These are phyloP conservation scores for Pyrocephalus nanus DNA, from an alignment of 2,797 vertebrate species.

Conservation along the genomic window DNA sequence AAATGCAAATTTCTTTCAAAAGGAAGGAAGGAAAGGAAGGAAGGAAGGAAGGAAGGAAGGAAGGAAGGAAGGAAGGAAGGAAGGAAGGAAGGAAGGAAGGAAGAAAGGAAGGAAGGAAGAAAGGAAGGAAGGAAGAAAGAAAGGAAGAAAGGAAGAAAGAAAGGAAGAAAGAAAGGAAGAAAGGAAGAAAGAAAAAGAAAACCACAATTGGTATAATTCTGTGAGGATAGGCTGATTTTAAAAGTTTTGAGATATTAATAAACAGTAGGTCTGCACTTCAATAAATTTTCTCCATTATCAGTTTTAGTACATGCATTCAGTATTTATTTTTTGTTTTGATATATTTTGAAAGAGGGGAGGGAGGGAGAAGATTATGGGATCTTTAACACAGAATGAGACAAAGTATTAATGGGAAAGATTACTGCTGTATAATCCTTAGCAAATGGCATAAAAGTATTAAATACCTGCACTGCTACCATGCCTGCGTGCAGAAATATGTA, in stretches of 20 bases:
- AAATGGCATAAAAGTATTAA: background rate
- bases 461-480: background rate
- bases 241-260: background rate
- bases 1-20: background rate
- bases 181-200: background rate
- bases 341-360: background rate
- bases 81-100: too few species aligned
- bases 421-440: background rate
- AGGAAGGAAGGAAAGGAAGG: accelerated
- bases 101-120: too few species aligned
- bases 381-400: background rate
- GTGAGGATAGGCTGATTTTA: background rate
- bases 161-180: background rate
- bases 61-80: too few species aligned
- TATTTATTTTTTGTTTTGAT: slow-evolving; percentile 22
- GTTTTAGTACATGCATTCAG: background rate
- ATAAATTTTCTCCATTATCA: slow-evolving; percentile 10
- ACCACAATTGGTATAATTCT: background rate
- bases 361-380: background rate
- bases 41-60: too few species aligned
- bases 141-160: background rate
- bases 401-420: slow-evolving; percentile 37
- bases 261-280: background rate
- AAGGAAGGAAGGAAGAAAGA: background rate
- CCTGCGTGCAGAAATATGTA: slow-evolving; percentile 28